Evolutionary conservation across 2,797 vertebrate species (phyloP), one percentile per base, ranked within the genome.

Genomic region (Sciurus vulgaris): DNA sequence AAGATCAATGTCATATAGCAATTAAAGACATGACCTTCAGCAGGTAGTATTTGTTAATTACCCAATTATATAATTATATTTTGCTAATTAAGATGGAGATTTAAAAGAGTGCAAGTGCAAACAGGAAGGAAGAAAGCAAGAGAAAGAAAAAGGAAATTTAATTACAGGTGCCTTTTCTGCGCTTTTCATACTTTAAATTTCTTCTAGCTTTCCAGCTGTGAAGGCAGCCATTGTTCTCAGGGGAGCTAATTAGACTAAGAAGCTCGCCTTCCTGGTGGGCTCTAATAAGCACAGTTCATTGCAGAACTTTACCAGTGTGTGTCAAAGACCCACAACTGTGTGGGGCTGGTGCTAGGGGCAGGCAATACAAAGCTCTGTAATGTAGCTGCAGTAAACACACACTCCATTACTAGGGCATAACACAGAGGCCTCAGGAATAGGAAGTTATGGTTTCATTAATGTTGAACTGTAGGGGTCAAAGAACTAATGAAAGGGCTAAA

Each of bases 211-310:
- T 96, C 96, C 95, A 94, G 94, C 96, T 96, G 97, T 94, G 97
- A 97, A 97, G 91, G 51, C 92, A 97, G 95, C 93, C 95, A 93
- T 94, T 94, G 86, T 96, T 95, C 98, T 98, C 98, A 93, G 63
- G 98, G 98, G 98, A 98, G 91, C 97, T 98, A 97, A 98, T 98
- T 98, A 98, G 91, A 87, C 95, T 96, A 96, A 95, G 97, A 98
- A 97, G 95, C 89, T 92, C 15, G 10, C 91, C 67, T 97, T 98
- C 97, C 97, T 97, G 94, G 97, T 98, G 97, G 98, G 97, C 95
- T 96, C 88, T 97, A 97, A 98, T 98, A 97, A 98, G 97, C 97
- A 96, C 95, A 96, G 96, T 97, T 98, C 96, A 93, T 97, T 89
- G 96, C 93, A 92, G 96, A 97, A 91, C 91, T 93, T 96, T 90